A percentile compares a stretch with the other conserved stretches of the same genome.
Evolutionary conservation across 1,140 invertebrate genomes (phyloP).

Genomic region (Cataglyphis hispanica): DNA sequence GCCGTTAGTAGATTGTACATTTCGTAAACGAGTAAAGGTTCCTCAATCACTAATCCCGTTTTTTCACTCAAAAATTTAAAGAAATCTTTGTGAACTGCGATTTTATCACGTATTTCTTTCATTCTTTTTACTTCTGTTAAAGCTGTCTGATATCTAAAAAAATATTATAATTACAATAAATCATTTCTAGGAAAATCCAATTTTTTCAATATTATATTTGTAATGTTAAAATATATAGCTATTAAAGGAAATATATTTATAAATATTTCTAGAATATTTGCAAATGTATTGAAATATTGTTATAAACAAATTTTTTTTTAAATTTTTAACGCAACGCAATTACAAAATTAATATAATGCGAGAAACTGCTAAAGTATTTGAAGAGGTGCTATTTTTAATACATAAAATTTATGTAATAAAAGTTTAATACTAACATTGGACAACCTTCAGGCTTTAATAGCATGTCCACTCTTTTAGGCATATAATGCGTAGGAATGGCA

Average conservation of each 20-base stretch:
- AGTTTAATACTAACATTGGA: conserved; percentile 56
- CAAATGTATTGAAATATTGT: neutral
- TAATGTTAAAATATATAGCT: too few species aligned
- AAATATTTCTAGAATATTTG: too few species aligned
- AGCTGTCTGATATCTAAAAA: conserved; percentile 64
- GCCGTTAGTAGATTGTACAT: conserved; percentile 85
- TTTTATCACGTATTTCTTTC: conserved; percentile 83
- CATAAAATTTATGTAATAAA: neutral
- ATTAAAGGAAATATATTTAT: neutral
- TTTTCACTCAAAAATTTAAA: conserved; percentile 85
- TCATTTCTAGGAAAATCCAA: neutral
- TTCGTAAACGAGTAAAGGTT: conserved; percentile 82
- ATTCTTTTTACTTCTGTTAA: conserved; percentile 73
- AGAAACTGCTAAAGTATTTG: neutral
- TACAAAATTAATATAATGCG: neutral
- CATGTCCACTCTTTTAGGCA: conserved; percentile 70
- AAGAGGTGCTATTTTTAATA: neutral
- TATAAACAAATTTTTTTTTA: neutral
- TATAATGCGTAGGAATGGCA: conserved; percentile 77
- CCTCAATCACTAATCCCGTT: conserved; percentile 84
- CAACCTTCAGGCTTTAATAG: conserved; percentile 61
- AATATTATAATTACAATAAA: neutral
- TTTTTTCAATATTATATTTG: neutral
- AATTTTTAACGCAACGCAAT: neutral
- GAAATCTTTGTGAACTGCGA: conserved; percentile 84